A percentile compares a stretch with the other conserved stretches of the same genome.
Evolutionary conservation across 1,140 invertebrate genomes (phyloP).

Genomic region (Trachymyrmex cornetzi): DNA sequence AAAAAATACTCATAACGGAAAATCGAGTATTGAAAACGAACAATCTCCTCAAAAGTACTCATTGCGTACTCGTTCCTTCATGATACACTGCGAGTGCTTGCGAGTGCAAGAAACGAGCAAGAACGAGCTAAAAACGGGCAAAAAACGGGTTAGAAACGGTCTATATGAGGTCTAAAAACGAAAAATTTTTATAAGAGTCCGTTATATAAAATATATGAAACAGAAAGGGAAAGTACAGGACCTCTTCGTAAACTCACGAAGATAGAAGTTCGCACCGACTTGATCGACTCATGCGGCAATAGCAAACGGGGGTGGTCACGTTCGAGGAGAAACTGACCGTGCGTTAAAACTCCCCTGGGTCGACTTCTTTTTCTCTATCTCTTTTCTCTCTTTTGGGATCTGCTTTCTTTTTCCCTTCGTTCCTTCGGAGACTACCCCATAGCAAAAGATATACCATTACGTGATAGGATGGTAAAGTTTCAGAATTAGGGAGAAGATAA

Average conservation of each 20-base stretch:
- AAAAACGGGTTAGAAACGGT: too few relatives aligned
- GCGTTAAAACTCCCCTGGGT: conserved; percentile 80
- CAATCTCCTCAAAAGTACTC: too few relatives aligned
- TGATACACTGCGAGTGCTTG: too few relatives aligned
- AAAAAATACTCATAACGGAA: too few relatives aligned
- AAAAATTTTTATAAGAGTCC: too few relatives aligned
- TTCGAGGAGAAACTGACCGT: conserved; percentile 76
- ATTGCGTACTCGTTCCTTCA: too few relatives aligned
- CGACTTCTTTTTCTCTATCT: conserved; percentile 47
- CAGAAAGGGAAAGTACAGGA: conserved; percentile 25
- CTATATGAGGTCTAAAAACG: too few relatives aligned
- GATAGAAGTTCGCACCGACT: conserved; percentile 75
- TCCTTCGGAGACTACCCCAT: conserved; percentile 39
- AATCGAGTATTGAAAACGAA: too few relatives aligned
- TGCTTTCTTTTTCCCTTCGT: conserved; percentile 27
- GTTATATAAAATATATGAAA: not conserved
- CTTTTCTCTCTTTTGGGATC: conserved; percentile 5
- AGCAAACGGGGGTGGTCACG: conserved; percentile 41
- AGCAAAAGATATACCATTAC: conserved; percentile 83
- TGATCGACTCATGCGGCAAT: conserved; percentile 66
- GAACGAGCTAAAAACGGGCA: too few relatives aligned
- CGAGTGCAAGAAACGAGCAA: too few relatives aligned
- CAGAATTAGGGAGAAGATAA: conserved; percentile 41
- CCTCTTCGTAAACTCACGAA: conserved; percentile 65
- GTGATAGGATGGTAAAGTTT: conserved; percentile 80